Base-by-base conservation (phyloP, 1,140 invertebrate genomes). In the Drosophila ogumai region DNA sequence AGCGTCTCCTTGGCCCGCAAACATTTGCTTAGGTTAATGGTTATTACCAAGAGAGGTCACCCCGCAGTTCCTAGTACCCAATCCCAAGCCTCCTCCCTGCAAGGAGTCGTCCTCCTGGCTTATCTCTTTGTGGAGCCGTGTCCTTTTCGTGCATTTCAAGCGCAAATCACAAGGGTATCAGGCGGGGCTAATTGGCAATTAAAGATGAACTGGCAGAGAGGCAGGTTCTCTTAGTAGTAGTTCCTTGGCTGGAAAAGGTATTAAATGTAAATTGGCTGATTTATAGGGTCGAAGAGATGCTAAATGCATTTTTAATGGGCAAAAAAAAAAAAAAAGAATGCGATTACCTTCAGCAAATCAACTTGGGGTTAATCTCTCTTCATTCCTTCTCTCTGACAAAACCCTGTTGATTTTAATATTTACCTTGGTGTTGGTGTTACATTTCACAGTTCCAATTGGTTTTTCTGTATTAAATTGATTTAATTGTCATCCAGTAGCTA, bases 81-180 rank as follows among this genome's bases (percentile, higher is more conserved):
- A 22, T 31, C n/a, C 47, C 47, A 6, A 17, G 25, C 59, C 13
- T n/a, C 22, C 50, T 59, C 12, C 50, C 55, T 9, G 34, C 38
- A 52, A 72, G 66, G 69, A 72, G 66, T 72, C 61, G 13, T 7
- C 32, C 54, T 7, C 32, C 54, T 10, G 41, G 56, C 71, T 75
- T 66, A 59, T 81, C 55, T 43, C 68, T 60, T 34, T 71, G 56
- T 46, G 43, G 60, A 46, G 41, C 25, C 31, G 57, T 60, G 74
- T 55, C 66, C 79, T 75, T 87, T 86, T 78, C 82, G 73, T 78
- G 74, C 77, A 85, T 85, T 78, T 85, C 82, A 67, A 72, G 78
- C 80, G 82, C 75, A 87, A 82, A 88, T 87, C 80, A 78, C 79
- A 76, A 82, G 82, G 79, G 69, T 87, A 87, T 87, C 84, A 88